Conservation (phyloP, 2,113 vertebrate species). For the Oncorhynchus tshawytscha region DNA sequence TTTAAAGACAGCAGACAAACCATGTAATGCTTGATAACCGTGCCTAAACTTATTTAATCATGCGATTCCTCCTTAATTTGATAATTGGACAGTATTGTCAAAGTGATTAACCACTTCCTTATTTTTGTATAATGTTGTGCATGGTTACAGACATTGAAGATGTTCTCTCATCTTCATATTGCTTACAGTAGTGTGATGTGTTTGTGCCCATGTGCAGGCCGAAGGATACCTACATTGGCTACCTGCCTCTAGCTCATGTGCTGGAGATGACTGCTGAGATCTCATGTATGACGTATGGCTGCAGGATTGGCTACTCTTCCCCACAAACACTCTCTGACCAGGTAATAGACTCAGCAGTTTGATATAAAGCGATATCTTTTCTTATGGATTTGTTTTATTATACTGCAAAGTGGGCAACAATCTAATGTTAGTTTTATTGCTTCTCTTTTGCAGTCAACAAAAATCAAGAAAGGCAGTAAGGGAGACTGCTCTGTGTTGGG, state of each 20-base stretch:
- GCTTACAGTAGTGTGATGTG: background rate
- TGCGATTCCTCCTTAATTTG: too few relatives aligned
- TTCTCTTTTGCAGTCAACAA: conserved; percentile 81
- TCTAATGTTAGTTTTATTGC: background rate
- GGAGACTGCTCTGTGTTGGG: conserved; percentile 87
- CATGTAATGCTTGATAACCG: too few relatives aligned
- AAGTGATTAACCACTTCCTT: too few relatives aligned
- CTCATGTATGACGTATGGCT: conserved; percentile 91
- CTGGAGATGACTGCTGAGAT: conserved; percentile 96
- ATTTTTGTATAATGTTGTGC: background rate
- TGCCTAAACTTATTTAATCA: too few relatives aligned
- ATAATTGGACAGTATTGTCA: too few relatives aligned
- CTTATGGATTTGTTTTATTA: background rate
- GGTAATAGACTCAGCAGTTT: conserved; percentile 67
- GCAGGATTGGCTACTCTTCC: conserved; percentile 95
- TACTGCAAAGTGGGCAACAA: background rate
- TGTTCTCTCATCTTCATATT: background rate
- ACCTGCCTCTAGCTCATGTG: conserved; percentile 94
- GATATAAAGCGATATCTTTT: background rate
- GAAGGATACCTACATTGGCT: conserved; percentile 91
- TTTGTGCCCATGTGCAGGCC: conserved; percentile 66
- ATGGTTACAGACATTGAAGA: background rate
- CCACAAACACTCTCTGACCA: conserved; percentile 94
- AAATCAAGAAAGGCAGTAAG: conserved; percentile 96
- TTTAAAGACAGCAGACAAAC: too few relatives aligned